phyloP scores from a whole-genome alignment of 2,888 invertebrate genomes.

The Drosophila histrio region DNA sequence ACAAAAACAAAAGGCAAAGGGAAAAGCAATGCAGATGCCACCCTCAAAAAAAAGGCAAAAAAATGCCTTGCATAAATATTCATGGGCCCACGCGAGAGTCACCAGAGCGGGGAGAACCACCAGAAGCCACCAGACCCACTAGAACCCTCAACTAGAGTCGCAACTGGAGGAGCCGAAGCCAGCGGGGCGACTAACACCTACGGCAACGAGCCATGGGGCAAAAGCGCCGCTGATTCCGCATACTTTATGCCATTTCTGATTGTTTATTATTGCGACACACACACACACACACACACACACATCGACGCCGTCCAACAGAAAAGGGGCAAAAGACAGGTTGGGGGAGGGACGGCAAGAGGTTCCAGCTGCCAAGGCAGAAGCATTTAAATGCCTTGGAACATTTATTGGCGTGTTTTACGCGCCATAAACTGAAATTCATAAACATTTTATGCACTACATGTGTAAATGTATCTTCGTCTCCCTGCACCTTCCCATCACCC shows the following conservation, averaged over 20 bases:
- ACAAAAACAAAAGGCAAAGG: conserved; percentile 3
- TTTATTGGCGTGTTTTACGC: conserved; percentile 81
- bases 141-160: not conserved
- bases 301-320: not conserved
- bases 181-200: conserved; percentile 64
- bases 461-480: conserved; percentile 66
- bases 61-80: conserved; percentile 67
- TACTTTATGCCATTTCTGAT: conserved; percentile 75
- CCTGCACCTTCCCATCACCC: not conserved
- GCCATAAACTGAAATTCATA: conserved; percentile 80
- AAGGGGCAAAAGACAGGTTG: not conserved
- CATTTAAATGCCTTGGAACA: conserved; percentile 76
- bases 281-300: conserved; percentile 4
- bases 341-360: conserved; percentile 24
- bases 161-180: conserved; percentile 2
- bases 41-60: conserved; percentile 34
- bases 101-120: not conserved
- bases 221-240: conserved; percentile 60
- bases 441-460: conserved; percentile 81
- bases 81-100: conserved; percentile 42
- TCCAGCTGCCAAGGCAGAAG: conserved; percentile 49
- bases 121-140: not conserved
- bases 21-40: conserved; percentile 36
- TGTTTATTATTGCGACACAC: conserved; percentile 78
- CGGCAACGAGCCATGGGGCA: conserved; percentile 20